These are phyloP conservation scores for Protosalanx chinensis DNA, from an alignment of 2,797 vertebrate species.

Conservation along the genomic window DNA sequence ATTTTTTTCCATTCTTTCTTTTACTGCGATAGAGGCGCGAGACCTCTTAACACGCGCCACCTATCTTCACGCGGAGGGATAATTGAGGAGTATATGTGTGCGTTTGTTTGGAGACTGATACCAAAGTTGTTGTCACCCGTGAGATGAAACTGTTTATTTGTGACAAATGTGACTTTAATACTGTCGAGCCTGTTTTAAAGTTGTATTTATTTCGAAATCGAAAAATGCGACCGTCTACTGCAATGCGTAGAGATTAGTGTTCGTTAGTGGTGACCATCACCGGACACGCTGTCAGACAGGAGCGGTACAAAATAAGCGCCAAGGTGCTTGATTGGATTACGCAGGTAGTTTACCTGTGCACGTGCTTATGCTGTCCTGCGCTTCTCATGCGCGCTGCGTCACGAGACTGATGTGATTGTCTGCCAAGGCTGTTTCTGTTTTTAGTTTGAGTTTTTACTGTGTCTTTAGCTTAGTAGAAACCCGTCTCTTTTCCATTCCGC, in stretches of 20 bases:
- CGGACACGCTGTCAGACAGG: neutral
- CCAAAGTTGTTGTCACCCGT: slow-evolving; percentile 74
- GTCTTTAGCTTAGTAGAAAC: too few species aligned
- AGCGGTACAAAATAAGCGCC: slow-evolving; percentile 9
- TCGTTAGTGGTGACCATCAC: neutral
- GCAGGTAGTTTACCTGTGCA: slow-evolving; percentile 60
- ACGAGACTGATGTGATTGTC: neutral
- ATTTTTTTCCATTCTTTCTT: slow-evolving; percentile 82
- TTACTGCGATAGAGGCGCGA: slow-evolving; percentile 82
- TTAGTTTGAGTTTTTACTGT: too few species aligned
- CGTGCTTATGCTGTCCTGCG: slow-evolving; percentile 30
- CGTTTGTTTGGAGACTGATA: slow-evolving; percentile 77
- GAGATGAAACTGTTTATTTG: neutral
- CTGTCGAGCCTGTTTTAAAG: neutral
- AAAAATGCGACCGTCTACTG: neutral
- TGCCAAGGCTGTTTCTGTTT: too few species aligned
- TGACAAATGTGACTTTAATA: slow-evolving; percentile 2
- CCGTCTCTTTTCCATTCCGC: too few species aligned
- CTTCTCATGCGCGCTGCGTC: neutral
- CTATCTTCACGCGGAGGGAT: slow-evolving; percentile 93
- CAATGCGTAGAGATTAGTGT: neutral
- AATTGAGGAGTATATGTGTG: slow-evolving; percentile 84
- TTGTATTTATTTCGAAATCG: neutral
- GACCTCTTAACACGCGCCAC: slow-evolving; percentile 88
- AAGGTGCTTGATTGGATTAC: slow-evolving; percentile 34